phyloP scores from a whole-genome alignment of 1,140 invertebrate species.

The Medauroidea extradentata region DNA sequence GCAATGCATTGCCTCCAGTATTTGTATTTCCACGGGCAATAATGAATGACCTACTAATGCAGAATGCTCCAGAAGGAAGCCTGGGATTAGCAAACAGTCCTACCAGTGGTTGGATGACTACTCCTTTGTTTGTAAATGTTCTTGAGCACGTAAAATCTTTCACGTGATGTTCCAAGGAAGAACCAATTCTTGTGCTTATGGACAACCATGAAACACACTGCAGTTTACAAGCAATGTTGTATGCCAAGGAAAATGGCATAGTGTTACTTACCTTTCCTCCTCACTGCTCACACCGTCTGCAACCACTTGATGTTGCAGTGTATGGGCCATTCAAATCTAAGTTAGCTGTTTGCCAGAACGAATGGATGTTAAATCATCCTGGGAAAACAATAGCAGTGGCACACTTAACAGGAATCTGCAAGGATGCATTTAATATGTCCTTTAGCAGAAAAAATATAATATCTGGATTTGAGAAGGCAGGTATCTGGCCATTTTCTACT shows the following conservation, averaged over 20 bases:
- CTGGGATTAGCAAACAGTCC: conserved; percentile 5
- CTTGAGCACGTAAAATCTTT: conserved; percentile 27
- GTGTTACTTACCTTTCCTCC: conserved; percentile 31
- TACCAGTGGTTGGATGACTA: conserved; percentile 13
- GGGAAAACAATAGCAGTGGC: conserved; percentile 16
- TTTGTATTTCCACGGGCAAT: conserved; percentile 34
- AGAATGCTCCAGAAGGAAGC: conserved; percentile 28
- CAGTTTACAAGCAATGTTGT: conserved; percentile 24
- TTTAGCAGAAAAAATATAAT: neutral
- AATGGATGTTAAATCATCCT: conserved; percentile 21
- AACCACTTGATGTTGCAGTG: conserved; percentile 36
- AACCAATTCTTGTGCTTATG: conserved; percentile 36
- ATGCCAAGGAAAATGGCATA: conserved; percentile 26
- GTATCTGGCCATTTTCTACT: neutral
- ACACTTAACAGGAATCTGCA: neutral
- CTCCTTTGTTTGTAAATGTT: conserved; percentile 20
- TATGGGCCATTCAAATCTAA: conserved; percentile 30
- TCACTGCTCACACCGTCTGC: conserved; percentile 31
- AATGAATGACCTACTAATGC: conserved; percentile 27
- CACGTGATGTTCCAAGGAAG: conserved; percentile 22
- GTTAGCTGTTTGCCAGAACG: conserved; percentile 24
- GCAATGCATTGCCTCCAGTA: conserved; percentile 31
- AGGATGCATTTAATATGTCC: neutral
- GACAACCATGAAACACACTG: conserved; percentile 41
- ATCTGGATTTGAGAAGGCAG: neutral